Conservation (phyloP, 1,140 invertebrate species). For the Caenorhabditis briggsae region DNA sequence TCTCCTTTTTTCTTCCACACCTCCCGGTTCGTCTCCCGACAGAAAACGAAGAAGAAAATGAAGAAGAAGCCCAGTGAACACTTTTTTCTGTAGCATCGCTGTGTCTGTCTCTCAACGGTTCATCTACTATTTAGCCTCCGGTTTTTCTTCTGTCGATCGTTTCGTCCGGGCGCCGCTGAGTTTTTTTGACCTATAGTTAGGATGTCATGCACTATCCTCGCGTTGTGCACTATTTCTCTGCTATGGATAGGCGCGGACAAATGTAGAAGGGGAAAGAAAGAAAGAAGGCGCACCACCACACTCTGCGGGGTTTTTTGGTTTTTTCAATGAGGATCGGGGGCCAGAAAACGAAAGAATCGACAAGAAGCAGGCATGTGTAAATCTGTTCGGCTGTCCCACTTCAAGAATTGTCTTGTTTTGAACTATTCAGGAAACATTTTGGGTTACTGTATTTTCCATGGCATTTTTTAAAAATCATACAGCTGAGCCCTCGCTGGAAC, state of each 20-base stretch:
- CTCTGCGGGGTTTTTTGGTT: neutral
- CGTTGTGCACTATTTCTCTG: neutral
- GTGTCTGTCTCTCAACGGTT: neutral
- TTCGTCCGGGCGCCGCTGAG: conserved; percentile 53
- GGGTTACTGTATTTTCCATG: too few species aligned
- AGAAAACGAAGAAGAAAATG: conserved; percentile 14
- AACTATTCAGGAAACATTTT: neutral
- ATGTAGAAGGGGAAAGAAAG: neutral
- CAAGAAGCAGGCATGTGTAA: neutral
- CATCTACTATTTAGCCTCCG: conserved; percentile 6
- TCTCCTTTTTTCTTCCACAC: conserved; percentile 24
- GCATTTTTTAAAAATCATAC: too few species aligned
- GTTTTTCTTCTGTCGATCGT: conserved; percentile 50
- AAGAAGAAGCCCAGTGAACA: conserved; percentile 20
- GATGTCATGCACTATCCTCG: conserved; percentile 14
- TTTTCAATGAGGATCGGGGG: conserved; percentile 39
- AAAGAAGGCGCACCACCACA: conserved; percentile 9
- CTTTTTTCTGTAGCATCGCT: conserved; percentile 1
- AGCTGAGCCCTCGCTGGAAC: too few species aligned
- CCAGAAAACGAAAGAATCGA: conserved; percentile 12
- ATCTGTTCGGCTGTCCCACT: conserved; percentile 16
- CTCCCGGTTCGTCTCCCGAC: conserved; percentile 37
- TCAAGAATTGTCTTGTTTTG: neutral
- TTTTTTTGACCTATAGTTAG: conserved; percentile 59
- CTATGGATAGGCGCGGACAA: neutral